Evolutionary conservation across 2,113 vertebrate genomes (phyloP).

Genomic region (Chionomys nivalis): DNA sequence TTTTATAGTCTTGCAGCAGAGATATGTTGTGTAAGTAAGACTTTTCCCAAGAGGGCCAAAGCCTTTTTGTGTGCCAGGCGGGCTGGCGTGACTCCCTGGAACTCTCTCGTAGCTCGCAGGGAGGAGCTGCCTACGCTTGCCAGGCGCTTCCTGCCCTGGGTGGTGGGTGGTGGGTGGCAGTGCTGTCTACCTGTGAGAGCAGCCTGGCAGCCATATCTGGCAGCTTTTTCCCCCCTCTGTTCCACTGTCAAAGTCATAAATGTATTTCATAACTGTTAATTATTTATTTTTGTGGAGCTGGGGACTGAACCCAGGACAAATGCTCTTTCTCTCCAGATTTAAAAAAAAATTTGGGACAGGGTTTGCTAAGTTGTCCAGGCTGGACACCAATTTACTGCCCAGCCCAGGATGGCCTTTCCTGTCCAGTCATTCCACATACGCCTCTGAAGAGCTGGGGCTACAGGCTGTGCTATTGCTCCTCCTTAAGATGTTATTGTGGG

Average conservation of each 20-base stretch:
- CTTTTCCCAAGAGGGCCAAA: not conserved
- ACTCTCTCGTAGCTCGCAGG: not conserved
- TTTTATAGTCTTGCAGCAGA: not conserved
- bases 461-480: not conserved
- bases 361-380: not conserved
- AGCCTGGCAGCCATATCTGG: not conserved
- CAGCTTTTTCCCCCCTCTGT: not conserved
- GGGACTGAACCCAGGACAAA: not conserved
- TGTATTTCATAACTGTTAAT: not conserved
- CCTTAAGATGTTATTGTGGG: not conserved
- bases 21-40: not conserved
- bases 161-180: not conserved
- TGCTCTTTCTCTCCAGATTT: not conserved
- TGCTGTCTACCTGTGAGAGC: not conserved
- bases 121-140: fast-evolving
- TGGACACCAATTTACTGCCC: not conserved
- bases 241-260: not conserved
- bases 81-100: not conserved
- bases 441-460: too few relatives aligned
- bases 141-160: not conserved
- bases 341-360: not conserved
- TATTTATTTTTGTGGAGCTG: not conserved
- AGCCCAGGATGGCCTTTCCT: not conserved
- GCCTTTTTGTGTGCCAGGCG: not conserved
- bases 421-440: not conserved